phyloP scores from a whole-genome alignment of 2,888 invertebrate genomes.

The Xestia xanthographa region DNA sequence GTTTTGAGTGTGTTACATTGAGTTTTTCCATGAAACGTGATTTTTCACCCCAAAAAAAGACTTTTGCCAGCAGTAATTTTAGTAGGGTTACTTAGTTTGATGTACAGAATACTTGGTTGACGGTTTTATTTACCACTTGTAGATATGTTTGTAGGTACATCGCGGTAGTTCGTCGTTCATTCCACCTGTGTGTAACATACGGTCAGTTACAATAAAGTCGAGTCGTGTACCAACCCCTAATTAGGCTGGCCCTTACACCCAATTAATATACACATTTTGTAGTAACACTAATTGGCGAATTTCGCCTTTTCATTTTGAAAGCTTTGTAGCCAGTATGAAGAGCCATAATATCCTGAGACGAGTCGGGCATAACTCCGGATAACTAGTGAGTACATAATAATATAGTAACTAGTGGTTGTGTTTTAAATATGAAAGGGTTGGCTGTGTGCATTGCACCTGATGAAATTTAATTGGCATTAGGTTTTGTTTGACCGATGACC shows the following conservation, averaged over 20 bases:
- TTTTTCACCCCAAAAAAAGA: too few species aligned
- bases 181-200: conserved; percentile 70
- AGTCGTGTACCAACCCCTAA: conserved; percentile 84
- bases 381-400: neutral
- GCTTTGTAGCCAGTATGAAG: conserved; percentile 13
- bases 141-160: neutral
- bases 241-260: conserved; percentile 84
- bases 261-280: conserved; percentile 86
- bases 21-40: too few species aligned
- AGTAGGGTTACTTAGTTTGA: too few species aligned
- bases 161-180: neutral
- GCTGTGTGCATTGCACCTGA: neutral
- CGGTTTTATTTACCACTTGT: too few species aligned
- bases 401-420: neutral
- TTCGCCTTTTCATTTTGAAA: conserved; percentile 76
- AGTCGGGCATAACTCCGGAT: too few species aligned
- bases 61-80: too few species aligned
- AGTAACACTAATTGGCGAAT: conserved; percentile 81
- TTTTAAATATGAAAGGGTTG: neutral
- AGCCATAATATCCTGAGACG: neutral
- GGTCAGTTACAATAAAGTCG: conserved; percentile 83
- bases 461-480: conserved; percentile 1
- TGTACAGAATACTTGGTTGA: too few species aligned
- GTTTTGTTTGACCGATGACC: neutral
- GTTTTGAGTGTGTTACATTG: too few species aligned